Evolutionary conservation across 2,797 vertebrate genomes (phyloP), one percentile per base, ranked within the genome.

Genomic region (Oryzias dopingdopingensis): DNA sequence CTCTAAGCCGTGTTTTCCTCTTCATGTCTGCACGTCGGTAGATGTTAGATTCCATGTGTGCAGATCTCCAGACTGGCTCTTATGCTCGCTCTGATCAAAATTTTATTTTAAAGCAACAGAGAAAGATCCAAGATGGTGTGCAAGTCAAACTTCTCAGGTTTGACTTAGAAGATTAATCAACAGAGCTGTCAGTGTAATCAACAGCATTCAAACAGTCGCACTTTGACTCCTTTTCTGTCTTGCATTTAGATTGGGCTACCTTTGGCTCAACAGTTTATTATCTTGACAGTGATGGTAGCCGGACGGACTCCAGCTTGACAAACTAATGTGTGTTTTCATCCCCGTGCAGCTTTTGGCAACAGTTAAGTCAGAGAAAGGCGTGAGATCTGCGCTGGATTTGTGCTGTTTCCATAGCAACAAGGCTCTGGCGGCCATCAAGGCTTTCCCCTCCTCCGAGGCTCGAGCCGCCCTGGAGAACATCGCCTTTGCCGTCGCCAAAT

Each of bases 391-490:
- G 69, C 91, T 95, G 88, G 96, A 98, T 92, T 93, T 98, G 80
- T 98, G 96, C 89, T 77, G 93, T 95, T 93, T 93, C 95, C 96
- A 99, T 90, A 92, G 97, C 89, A 94, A 94, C 92, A 93, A 90
- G 82, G 96, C 97, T 1, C 90, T 98, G 92, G 94, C 93, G 48
- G 95, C 96, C 90, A 94, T 99, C 90, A 90, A 94, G 86, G 87
- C 76, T 88, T 97, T 98, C 90, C 93, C 96, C 83, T 91, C 94
- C 83, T 99, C 96, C 0, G 94, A 98, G 89, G 96, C 97, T 86
- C 94, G 95, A 79, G 94, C 94, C 0, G 95, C 96, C 86, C 90
- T 99, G 89, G 95, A 98, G 93, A 99, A 99, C 92, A 97, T 99
- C 46, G 94, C 96, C 87, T 90, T 83, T 1, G 93, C 95, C 1